Conservation (phyloP, 2,888 invertebrate species). For the Trichacis sp. region DNA sequence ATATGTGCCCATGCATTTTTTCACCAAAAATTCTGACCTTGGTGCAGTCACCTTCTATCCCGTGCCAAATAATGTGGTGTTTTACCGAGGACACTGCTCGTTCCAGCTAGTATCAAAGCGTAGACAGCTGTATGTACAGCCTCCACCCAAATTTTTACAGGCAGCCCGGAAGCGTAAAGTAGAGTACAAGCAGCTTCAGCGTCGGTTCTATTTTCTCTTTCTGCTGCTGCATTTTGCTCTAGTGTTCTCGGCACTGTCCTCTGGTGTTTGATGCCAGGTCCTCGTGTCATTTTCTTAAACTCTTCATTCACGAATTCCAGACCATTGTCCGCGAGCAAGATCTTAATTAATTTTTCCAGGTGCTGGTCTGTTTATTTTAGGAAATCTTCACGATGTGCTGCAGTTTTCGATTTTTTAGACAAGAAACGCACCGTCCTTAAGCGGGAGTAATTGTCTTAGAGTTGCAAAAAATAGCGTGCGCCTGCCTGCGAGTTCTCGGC, state of each 20-base stretch:
- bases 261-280: constrained; percentile 25
- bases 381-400: constrained; percentile 12
- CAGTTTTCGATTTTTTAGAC: constrained; percentile 26
- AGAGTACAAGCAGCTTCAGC: constrained; percentile 28
- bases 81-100: constrained; percentile 6
- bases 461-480: constrained; percentile 22
- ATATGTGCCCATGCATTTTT: too few species aligned
- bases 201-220: constrained; percentile 34
- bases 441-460: constrained; percentile 35
- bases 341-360: constrained; percentile 2
- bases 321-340: constrained; percentile 29
- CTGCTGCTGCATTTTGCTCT: constrained; percentile 33
- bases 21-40: too few species aligned
- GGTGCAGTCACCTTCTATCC: constrained; percentile 2
- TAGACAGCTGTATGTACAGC: constrained; percentile 2
- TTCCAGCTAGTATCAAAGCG: constrained; percentile 12
- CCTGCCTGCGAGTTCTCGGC: constrained; percentile 27
- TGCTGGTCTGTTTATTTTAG: constrained; percentile 3
- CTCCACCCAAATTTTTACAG: constrained; percentile 13
- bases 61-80: constrained; percentile 18
- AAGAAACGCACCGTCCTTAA: constrained; percentile 30
- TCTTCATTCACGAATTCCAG: constrained; percentile 31
- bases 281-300: constrained; percentile 14
- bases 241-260: constrained; percentile 25
- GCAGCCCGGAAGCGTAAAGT: background rate